Percentiles rank a stretch among this genome's conserved stretches.
phyloP scores from a whole-genome alignment of 2,888 invertebrate species.

The Macrosoma leucophasiata region DNA sequence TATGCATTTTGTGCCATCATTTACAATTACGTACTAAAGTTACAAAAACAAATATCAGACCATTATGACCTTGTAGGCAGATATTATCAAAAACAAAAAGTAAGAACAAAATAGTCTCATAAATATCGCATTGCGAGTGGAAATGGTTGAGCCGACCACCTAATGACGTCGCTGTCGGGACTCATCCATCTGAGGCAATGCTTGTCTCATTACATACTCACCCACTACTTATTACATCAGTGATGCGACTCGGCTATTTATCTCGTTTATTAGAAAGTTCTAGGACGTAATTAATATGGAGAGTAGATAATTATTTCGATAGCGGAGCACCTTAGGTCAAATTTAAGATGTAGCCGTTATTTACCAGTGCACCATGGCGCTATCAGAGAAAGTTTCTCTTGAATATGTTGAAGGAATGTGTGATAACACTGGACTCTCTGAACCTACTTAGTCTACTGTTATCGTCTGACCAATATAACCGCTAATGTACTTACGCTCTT shows the following conservation, averaged over 20 bases:
- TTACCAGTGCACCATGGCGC: constrained; percentile 42
- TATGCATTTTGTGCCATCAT: no score
- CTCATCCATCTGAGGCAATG: constrained; percentile 49
- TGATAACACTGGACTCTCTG: constrained; percentile 20
- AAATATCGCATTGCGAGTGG: constrained; percentile 21
- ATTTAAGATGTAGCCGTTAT: constrained; percentile 43
- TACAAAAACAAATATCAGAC: no score
- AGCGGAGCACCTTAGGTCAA: constrained; percentile 36
- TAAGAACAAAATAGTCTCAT: constrained; percentile 23
- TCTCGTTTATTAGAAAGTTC: constrained; percentile 54
- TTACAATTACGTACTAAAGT: no score
- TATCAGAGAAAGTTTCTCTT: constrained; percentile 62
- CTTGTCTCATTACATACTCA: constrained; percentile 43
- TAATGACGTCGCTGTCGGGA: constrained; percentile 41
- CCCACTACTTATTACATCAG: constrained; percentile 44
- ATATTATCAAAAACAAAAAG: constrained; percentile 8
- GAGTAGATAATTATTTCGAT: constrained; percentile 66
- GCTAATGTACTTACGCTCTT: no score
- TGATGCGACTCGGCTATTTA: constrained; percentile 47
- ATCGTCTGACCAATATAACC: no score
- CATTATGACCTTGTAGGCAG: no score
- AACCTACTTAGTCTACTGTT: no score
- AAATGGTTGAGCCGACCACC: constrained; percentile 30
- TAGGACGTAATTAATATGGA: constrained; percentile 67
- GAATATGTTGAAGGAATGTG: constrained; percentile 8